These are phyloP conservation scores for Pristionchus fissidentatus DNA, from an alignment of 2,888 invertebrate genomes.

Conservation along the genomic window DNA sequence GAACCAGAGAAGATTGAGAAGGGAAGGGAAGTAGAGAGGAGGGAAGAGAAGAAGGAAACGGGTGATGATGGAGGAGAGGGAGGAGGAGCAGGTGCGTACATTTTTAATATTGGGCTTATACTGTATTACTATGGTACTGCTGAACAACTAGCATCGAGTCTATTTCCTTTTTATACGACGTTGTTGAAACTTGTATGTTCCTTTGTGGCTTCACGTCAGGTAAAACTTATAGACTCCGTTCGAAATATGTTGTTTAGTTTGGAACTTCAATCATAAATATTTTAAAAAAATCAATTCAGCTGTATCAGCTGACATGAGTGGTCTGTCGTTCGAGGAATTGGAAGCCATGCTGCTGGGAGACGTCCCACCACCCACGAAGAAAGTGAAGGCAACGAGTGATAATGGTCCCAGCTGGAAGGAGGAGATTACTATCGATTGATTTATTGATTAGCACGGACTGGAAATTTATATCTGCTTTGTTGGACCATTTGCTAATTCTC, in stretches of 20 bases:
- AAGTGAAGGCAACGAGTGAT: not conserved
- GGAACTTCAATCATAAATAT: too few relatives aligned
- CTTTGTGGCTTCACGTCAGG: too few relatives aligned
- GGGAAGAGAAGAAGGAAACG: not conserved
- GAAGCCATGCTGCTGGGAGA: conserved; percentile 1
- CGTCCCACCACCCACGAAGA: not conserved
- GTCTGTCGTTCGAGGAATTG: conserved; percentile 44
- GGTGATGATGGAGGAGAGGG: conserved; percentile 4
- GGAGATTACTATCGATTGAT: not conserved
- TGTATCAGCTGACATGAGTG: conserved; percentile 1
- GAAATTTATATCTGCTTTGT: too few relatives aligned
- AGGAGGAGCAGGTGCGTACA: not conserved
- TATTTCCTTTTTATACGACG: too few relatives aligned
- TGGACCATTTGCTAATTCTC: too few relatives aligned
- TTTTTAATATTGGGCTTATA: not conserved
- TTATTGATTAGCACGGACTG: not conserved
- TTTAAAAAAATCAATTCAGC: too few relatives aligned
- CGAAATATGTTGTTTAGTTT: too few relatives aligned
- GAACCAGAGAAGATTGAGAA: conserved; percentile 38
- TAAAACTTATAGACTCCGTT: too few relatives aligned
- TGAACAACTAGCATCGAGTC: too few relatives aligned
- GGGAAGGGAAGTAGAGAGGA: not conserved
- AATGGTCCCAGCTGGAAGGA: conserved; percentile 34
- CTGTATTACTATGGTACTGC: too few relatives aligned
- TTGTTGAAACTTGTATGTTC: too few relatives aligned